A percentile compares a stretch with the other conserved stretches of the same genome.
phyloP scores from a whole-genome alignment of 2,888 invertebrate genomes.

The Norana najaformis region DNA sequence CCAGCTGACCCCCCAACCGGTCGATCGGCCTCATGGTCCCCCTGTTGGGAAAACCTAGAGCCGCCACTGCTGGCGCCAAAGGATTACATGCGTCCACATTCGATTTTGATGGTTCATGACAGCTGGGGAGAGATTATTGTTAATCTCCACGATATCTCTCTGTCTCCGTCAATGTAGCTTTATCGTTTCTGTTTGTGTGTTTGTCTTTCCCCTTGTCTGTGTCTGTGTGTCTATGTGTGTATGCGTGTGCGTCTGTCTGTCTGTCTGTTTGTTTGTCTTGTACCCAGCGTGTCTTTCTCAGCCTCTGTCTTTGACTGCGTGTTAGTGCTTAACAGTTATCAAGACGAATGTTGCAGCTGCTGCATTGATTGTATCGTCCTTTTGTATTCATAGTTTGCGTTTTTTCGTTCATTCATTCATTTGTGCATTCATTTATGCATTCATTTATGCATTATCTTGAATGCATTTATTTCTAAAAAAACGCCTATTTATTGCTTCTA shows the following conservation, averaged over 20 bases:
- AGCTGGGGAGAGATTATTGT: background rate
- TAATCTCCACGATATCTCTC: background rate
- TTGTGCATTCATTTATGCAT: background rate
- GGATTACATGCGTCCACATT: background rate
- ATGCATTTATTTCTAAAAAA: no score
- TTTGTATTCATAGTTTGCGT: background rate
- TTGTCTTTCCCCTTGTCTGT: background rate
- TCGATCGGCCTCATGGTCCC: no score
- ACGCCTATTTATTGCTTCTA: no score
- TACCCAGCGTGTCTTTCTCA: background rate
- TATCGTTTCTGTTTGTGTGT: background rate
- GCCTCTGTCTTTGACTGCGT: background rate
- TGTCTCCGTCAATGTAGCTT: background rate
- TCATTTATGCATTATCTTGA: no score
- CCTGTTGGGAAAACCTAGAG: no score
- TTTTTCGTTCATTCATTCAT: background rate
- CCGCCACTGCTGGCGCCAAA: no score
- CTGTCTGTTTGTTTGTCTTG: background rate
- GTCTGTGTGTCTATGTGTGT: background rate
- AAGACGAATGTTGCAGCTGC: background rate
- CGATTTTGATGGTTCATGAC: background rate
- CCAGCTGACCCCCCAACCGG: no score
- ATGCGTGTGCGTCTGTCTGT: background rate
- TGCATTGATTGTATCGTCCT: background rate
- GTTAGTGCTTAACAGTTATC: background rate